Percentiles rank a stretch among this genome's conserved stretches.
Conservation (phyloP, 2,797 vertebrate species). For the Alcedo quadribrachys region DNA sequence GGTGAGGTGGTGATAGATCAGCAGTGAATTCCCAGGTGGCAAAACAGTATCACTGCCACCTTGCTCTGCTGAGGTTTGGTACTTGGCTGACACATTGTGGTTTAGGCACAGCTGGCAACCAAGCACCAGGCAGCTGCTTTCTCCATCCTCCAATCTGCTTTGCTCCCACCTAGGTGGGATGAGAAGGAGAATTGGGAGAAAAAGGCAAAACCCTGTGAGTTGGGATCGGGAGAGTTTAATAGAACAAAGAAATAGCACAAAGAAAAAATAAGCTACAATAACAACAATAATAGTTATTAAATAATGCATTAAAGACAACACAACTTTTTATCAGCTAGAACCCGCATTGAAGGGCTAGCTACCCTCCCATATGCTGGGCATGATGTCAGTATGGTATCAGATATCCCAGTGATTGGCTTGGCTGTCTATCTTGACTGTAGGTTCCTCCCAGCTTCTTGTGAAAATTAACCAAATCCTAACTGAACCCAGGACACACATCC, state of each 20-base stretch:
- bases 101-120: not conserved
- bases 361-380: not conserved
- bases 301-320: not conserved
- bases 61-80: not conserved
- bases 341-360: no score
- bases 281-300: not conserved
- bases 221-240: not conserved
- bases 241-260: not conserved
- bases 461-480: not conserved
- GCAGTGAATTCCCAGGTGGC: not conserved
- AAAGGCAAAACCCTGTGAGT: not conserved
- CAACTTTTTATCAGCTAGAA: not conserved
- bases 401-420: not conserved
- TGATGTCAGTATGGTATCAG: not conserved
- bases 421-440: not conserved
- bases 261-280: not conserved
- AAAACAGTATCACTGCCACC: not conserved
- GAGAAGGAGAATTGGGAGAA: not conserved
- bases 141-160: not conserved
- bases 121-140: not conserved
- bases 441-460: not conserved
- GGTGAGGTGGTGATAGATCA: not conserved
- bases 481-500: not conserved
- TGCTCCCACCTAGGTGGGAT: not conserved
- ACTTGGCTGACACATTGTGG: not conserved